Conservation (phyloP, 2,888 invertebrate species). For the Pecten maximus region DNA sequence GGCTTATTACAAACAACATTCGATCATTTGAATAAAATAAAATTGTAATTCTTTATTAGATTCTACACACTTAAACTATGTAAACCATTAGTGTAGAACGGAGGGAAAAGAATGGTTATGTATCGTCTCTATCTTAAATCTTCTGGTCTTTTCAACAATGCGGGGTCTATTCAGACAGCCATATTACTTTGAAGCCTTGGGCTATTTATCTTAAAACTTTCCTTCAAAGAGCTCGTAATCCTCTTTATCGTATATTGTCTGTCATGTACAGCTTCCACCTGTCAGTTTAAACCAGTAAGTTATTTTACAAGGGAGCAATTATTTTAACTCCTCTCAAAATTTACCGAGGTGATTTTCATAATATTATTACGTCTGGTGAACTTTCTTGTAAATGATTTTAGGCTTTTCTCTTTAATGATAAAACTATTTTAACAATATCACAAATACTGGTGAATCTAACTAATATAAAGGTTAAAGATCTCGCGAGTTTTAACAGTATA, state of each 20-base stretch:
- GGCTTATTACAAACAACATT: too few species aligned
- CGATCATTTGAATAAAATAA: too few species aligned
- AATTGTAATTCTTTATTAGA: too few species aligned
- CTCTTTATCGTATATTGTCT: not conserved
- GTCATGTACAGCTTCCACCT: not conserved
- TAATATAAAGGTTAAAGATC: not conserved
- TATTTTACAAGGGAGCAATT: conserved; percentile 18
- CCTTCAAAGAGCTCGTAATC: not conserved
- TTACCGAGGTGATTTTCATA: not conserved
- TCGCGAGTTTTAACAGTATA: not conserved
- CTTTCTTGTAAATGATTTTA: not conserved
- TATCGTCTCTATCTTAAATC: not conserved
- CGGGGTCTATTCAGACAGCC: not conserved
- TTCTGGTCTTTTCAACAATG: not conserved
- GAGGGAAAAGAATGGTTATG: too few species aligned
- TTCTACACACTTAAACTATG: too few species aligned
- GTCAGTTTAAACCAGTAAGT: not conserved
- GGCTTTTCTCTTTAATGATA: not conserved
- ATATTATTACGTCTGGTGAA: not conserved
- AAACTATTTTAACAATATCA: too few species aligned
- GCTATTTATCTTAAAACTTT: conserved; percentile 2
- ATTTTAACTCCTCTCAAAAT: not conserved
- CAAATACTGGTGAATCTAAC: not conserved
- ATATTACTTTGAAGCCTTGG: not conserved
- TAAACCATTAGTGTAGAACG: too few species aligned